Evolutionary conservation across 2,113 vertebrate genomes (phyloP), one percentile per base, ranked within the genome.

Genomic region (Cathartes aura): DNA sequence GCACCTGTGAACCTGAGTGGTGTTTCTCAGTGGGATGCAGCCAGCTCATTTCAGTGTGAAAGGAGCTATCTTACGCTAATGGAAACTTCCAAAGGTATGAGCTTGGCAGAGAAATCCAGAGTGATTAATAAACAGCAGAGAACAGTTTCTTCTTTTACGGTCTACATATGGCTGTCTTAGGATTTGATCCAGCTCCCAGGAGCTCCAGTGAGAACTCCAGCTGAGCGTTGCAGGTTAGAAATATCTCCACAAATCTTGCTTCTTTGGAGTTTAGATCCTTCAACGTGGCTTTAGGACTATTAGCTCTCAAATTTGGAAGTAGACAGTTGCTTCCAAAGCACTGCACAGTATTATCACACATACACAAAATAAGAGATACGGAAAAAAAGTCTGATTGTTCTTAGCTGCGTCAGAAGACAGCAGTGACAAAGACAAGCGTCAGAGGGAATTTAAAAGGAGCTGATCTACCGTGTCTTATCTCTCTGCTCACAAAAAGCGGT

Each of bases 251-350:
- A 56, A 72, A 80, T 63, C 27, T 47, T 80, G 3, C 45, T 85
- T 15, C 53, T 75, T 22, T 58, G 45, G n/a, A 55, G 26, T 32
- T 81, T 6, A 56, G 12, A 36, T 56, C 24, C 16, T 24, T 72
- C 68, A 64, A 2, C 0, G 0, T n/a, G 40, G 5, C 30, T 71
- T 75, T 67, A 62, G 36, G 63, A 58, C 5, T 10, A 16, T 22
- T 27, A 68, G 27, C 12, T 91, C 38, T 62, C 60, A 50, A 63
- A 75, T 72, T 53, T 55, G 21, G 52, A 87, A 75, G 27, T 7
- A 53, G 26, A 15, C 8, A 38, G 14, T 26, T 63, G 40, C n/a
- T 74, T 50, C 40, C 47, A 56, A 92, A 91, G 34, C 42, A 38
- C 20, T 58, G 38, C 9, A 21, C 3, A 17, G n/a, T 55, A 17